Conservation (phyloP, 2,797 vertebrate genomes). For the Carduelis carduelis region DNA sequence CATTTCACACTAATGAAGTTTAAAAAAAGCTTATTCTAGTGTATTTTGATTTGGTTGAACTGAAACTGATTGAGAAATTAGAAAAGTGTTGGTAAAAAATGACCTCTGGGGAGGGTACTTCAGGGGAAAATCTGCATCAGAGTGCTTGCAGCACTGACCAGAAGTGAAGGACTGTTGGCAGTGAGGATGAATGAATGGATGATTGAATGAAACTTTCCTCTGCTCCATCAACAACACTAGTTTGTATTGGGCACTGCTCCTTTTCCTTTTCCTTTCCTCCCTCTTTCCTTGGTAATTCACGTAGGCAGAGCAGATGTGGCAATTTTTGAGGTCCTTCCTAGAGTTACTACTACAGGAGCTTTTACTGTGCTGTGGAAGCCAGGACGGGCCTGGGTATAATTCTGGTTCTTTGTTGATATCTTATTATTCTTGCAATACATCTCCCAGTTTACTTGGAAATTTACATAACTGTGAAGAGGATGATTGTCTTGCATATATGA, state of each 20-base stretch:
- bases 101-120: not conserved
- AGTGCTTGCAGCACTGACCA: not conserved
- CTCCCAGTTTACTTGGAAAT: constrained; percentile 44
- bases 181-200: not conserved
- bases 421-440: constrained; percentile 42
- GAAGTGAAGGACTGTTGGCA: not conserved
- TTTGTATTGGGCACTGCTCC: not conserved
- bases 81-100: not conserved
- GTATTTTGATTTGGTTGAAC: constrained; percentile 16
- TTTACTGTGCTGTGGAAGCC: not conserved
- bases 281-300: not conserved
- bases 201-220: not conserved
- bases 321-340: not conserved
- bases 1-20: constrained; percentile 32
- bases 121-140: not conserved
- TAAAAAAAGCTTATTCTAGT: constrained; percentile 18
- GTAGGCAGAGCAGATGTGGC: not conserved
- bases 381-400: not conserved
- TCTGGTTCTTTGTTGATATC: constrained; percentile 54
- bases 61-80: constrained; percentile 25
- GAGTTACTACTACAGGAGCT: not conserved
- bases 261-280: not conserved
- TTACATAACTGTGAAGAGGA: constrained; percentile 48
- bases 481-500: constrained; percentile 15
- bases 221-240: not conserved